Evolutionary conservation across 2,113 vertebrate species (phyloP).

Genomic region (Dromas ardeola): DNA sequence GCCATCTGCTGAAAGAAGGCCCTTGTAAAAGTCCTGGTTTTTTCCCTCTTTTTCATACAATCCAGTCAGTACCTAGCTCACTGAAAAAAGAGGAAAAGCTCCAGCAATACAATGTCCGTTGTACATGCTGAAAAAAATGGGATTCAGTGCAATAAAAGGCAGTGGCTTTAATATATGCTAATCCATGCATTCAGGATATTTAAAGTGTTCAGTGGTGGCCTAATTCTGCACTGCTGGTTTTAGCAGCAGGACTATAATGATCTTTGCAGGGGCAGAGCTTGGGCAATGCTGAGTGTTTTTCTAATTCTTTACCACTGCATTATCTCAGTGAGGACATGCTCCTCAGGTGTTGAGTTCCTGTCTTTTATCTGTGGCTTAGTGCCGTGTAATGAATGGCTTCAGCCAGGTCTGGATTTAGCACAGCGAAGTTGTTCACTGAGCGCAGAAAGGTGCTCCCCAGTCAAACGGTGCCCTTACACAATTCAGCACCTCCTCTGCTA

Average conservation of each 20-base stretch:
- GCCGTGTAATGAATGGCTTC: neutral
- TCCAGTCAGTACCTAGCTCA: neutral
- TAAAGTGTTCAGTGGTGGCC: neutral
- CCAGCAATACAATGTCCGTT: neutral
- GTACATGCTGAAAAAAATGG: neutral
- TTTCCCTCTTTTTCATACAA: neutral
- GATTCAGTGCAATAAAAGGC: neutral
- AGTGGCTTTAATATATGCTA: neutral
- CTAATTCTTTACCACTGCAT: neutral
- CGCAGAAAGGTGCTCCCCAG: accelerated
- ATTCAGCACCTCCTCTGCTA: neutral
- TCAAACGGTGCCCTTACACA: neutral
- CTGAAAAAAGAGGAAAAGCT: neutral
- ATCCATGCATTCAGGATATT: neutral
- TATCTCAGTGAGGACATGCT: neutral
- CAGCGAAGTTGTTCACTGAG: neutral
- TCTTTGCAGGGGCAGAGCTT: neutral
- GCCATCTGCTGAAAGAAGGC: neutral
- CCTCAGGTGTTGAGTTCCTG: neutral
- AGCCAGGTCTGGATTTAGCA: neutral
- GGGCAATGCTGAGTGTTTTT: neutral
- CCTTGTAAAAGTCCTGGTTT: neutral
- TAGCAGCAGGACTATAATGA: neutral
- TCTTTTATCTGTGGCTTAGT: neutral
- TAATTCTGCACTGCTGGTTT: neutral